A percentile compares a stretch with the other conserved stretches of the same genome.
Conservation (phyloP, 2,797 vertebrate genomes). For the Thaleichthys pacificus region DNA sequence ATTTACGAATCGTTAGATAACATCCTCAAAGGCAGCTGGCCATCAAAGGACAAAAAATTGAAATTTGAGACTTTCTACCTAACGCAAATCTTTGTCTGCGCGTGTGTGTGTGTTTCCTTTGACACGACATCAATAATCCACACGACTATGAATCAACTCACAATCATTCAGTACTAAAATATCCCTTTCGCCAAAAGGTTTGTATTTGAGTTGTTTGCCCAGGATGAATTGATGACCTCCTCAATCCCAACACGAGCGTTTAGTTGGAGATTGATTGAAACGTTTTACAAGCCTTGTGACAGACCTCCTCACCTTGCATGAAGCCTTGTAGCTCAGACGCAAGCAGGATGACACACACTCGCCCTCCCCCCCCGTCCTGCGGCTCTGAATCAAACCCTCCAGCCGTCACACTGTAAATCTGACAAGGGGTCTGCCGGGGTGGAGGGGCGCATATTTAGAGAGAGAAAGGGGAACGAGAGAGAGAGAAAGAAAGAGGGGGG, state of each 20-base stretch:
- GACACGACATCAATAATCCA: no score
- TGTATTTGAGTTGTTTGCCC: neutral
- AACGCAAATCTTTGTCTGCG: neutral
- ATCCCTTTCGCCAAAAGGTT: neutral
- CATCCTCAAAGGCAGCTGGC: slow-evolving; percentile 18
- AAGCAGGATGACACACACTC: neutral
- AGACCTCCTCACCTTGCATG: neutral
- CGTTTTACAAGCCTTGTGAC: neutral
- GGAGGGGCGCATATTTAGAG: neutral
- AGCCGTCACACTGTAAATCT: slow-evolving; percentile 16
- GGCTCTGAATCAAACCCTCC: slow-evolving; percentile 7
- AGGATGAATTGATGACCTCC: neutral
- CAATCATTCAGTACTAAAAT: neutral
- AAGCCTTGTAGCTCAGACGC: neutral
- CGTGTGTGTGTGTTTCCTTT: neutral
- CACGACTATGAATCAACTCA: neutral
- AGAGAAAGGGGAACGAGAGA: no score
- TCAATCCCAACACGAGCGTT: neutral
- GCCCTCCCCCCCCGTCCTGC: neutral
- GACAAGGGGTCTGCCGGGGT: neutral
- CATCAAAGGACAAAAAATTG: slow-evolving; percentile 2
- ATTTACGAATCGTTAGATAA: slow-evolving; percentile 12
- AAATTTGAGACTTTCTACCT: slow-evolving; percentile 23
- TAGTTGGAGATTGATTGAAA: neutral
- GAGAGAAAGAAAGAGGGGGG: no score